Conservation (phyloP, 2,113 vertebrate species). For the Ceuthmochares aereus region DNA sequence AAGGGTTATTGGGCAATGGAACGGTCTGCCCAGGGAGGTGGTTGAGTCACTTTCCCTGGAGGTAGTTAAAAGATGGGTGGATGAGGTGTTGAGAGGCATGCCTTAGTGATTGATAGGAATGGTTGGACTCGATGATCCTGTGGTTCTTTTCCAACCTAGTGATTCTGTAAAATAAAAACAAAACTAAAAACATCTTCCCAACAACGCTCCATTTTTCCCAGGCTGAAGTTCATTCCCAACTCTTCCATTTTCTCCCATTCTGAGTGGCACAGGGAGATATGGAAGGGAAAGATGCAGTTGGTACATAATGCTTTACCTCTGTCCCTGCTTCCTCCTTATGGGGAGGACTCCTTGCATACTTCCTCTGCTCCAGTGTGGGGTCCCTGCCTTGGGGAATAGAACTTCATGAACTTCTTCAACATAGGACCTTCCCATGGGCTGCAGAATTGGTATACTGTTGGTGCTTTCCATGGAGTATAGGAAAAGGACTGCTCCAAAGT, state of each 20-base stretch:
- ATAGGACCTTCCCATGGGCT: not conserved
- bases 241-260: not conserved
- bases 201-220: not conserved
- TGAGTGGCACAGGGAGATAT: rapidly evolving
- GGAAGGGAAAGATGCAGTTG: not conserved
- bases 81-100: too few relatives aligned
- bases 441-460: not conserved
- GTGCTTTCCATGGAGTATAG: not conserved
- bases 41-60: too few relatives aligned
- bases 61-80: too few relatives aligned
- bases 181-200: not conserved
- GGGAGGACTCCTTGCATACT: not conserved
- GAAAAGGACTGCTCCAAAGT: not conserved
- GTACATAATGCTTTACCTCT: not conserved
- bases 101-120: too few relatives aligned
- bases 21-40: too few relatives aligned
- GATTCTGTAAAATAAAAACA: too few relatives aligned
- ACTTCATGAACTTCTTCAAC: not conserved
- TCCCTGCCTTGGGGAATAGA: not conserved
- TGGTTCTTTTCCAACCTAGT: too few relatives aligned
- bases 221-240: not conserved
- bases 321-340: not conserved
- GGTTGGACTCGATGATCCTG: too few relatives aligned
- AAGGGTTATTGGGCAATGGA: too few relatives aligned
- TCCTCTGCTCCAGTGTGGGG: not conserved